A percentile compares a stretch with the other conserved stretches of the same genome.
Evolutionary conservation across 35 echinoderm and acorn worm genomes (phyloP).

Genomic region (Heliocidaris erythrogramma): DNA sequence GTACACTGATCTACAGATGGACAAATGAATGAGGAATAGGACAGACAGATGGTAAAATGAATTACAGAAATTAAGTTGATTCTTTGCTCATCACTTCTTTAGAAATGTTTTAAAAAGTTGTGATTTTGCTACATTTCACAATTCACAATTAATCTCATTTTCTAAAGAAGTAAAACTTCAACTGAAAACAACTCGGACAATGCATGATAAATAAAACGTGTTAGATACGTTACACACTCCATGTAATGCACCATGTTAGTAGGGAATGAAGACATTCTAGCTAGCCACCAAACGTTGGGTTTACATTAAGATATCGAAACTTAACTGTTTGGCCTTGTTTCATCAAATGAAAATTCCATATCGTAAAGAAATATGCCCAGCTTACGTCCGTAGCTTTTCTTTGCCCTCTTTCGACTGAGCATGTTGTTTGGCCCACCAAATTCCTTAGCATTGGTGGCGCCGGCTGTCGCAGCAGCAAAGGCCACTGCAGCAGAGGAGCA

Average conservation of each 20-base stretch:
- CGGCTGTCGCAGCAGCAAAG: slow-evolving; percentile 91
- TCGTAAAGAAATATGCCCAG: slow-evolving; percentile 2
- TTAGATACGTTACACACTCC: not conserved
- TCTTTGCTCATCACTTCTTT: not conserved
- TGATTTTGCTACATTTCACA: not conserved
- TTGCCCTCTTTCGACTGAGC: slow-evolving; percentile 51
- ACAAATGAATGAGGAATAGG: not conserved
- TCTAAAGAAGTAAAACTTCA: not conserved
- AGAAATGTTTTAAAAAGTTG: not conserved
- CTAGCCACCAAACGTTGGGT: not conserved
- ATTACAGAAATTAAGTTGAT: not conserved
- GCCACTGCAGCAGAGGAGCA: slow-evolving; percentile 73
- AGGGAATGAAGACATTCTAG: not conserved
- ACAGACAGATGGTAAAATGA: not conserved
- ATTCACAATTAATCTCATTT: not conserved
- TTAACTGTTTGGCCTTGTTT: not conserved
- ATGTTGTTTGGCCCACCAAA: slow-evolving; percentile 54
- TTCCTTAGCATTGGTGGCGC: slow-evolving; percentile 78
- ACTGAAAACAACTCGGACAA: not conserved
- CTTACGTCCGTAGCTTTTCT: slow-evolving; percentile 72
- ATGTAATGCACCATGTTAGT: not conserved
- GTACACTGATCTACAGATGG: not conserved
- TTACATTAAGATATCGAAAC: not conserved
- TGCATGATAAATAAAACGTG: not conserved
- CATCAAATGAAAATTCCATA: slow-evolving; percentile 13